Evolutionary conservation across 2,797 vertebrate species (phyloP).

Genomic region (Sebastes matsubarae): DNA sequence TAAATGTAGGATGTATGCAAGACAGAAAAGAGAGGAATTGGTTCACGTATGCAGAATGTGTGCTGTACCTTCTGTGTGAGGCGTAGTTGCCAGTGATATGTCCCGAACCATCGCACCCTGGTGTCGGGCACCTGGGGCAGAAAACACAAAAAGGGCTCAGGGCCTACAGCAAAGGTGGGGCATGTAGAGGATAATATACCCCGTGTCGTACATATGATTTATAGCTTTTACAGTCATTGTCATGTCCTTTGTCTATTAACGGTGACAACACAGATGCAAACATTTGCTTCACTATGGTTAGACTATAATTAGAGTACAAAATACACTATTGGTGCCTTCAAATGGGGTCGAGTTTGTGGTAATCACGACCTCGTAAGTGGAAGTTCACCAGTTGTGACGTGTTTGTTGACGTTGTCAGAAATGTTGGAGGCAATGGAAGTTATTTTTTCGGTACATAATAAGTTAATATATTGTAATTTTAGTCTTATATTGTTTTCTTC

Average conservation of each 20-base stretch:
- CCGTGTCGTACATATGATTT: too few relatives aligned
- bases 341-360: too few relatives aligned
- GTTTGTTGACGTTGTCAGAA: too few relatives aligned
- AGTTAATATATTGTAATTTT: too few relatives aligned
- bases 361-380: too few relatives aligned
- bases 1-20: neutral
- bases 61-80: constrained; percentile 95
- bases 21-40: neutral
- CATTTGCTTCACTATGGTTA: neutral
- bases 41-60: neutral
- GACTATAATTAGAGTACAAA: neutral
- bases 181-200: neutral
- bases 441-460: too few relatives aligned
- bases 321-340: too few relatives aligned
- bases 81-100: constrained; percentile 99
- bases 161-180: constrained; percentile 57
- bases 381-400: too few relatives aligned
- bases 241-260: neutral
- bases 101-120: constrained; percentile 98
- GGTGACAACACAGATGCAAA: neutral
- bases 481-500: too few relatives aligned
- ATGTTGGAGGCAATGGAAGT: too few relatives aligned
- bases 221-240: too few relatives aligned
- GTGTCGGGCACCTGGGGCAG: constrained; percentile 95
- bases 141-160: constrained; percentile 78